A percentile compares a stretch with the other conserved stretches of the same genome.
phyloP scores from a whole-genome alignment of 2,113 vertebrate species.

The Arothron firmamentum region DNA sequence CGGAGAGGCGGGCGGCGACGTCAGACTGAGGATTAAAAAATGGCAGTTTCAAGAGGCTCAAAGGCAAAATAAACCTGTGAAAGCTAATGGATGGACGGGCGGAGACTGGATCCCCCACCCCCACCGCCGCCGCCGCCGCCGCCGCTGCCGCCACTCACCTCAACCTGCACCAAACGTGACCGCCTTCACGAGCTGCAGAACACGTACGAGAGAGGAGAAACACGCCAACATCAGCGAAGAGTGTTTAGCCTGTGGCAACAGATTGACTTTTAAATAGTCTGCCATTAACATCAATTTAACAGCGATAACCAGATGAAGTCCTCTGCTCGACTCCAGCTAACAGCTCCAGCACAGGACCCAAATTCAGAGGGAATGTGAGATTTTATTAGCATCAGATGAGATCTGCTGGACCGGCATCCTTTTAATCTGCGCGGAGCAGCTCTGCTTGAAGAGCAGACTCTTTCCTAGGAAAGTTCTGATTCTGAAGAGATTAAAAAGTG shows the following conservation, averaged over 20 bases:
- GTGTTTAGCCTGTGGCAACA: constrained; percentile 34
- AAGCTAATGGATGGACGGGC: neutral
- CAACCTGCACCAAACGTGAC: no score
- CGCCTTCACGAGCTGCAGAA: no score
- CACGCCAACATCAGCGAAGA: no score
- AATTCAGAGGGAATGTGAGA: constrained; percentile 4
- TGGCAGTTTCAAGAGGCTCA: constrained; percentile 33
- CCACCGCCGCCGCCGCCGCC: no score
- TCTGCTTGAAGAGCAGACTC: no score
- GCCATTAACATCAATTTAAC: constrained; percentile 56
- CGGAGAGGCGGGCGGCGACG: constrained; percentile 16
- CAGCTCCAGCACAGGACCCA: constrained; percentile 5
- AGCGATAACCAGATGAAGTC: constrained; percentile 49
- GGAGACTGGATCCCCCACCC: no score
- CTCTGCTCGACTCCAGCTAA: constrained; percentile 41
- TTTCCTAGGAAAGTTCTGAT: no score
- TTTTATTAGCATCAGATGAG: constrained; percentile 11
- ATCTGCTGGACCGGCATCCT: neutral
- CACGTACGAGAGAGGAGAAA: no score
- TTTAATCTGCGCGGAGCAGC: neutral
- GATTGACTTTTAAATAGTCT: constrained; percentile 66
- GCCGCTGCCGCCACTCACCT: no score
- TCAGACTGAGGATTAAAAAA: constrained; percentile 41
- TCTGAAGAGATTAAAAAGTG: no score
- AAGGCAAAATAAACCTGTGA: neutral